A percentile compares a stretch with the other conserved stretches of the same genome.
These are phyloP conservation scores for Cottoperca gobio DNA, from an alignment of 2,797 vertebrate genomes.

Conservation along the genomic window DNA sequence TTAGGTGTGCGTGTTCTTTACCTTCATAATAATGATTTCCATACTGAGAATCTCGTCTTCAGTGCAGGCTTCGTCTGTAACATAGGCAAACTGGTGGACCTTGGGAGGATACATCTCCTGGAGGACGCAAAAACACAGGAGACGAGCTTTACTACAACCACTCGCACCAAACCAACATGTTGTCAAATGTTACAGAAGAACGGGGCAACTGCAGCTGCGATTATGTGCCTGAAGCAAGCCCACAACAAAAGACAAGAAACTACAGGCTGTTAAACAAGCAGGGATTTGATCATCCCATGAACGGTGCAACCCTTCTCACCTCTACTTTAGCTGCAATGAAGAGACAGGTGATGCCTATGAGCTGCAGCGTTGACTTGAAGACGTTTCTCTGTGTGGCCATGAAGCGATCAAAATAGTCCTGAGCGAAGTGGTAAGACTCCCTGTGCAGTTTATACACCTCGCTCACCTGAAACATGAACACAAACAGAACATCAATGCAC, in stretches of 20 bases:
- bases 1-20: constrained; percentile 44
- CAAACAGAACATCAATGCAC: neutral
- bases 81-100: constrained; percentile 95
- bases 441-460: constrained; percentile 96
- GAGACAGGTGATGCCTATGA: constrained; percentile 94
- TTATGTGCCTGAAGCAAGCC: neutral
- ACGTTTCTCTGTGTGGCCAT: constrained; percentile 95
- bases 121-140: neutral
- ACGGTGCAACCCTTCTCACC: constrained; percentile 70
- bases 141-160: neutral
- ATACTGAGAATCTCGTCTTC: constrained; percentile 95
- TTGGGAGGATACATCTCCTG: constrained; percentile 99
- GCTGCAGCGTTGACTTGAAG: constrained; percentile 93
- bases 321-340: constrained; percentile 98
- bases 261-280: neutral
- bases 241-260: neutral
- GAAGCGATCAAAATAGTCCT: constrained; percentile 98
- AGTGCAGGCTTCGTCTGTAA: constrained; percentile 95
- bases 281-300: neutral
- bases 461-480: constrained; percentile 86
- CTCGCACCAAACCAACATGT: neutral
- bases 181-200: neutral
- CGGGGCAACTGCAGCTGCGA: too few relatives aligned
- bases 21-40: constrained; percentile 98
- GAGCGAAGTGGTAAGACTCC: constrained; percentile 95